Conservation (phyloP, 2,888 invertebrate genomes). For the Lypha dubia region DNA sequence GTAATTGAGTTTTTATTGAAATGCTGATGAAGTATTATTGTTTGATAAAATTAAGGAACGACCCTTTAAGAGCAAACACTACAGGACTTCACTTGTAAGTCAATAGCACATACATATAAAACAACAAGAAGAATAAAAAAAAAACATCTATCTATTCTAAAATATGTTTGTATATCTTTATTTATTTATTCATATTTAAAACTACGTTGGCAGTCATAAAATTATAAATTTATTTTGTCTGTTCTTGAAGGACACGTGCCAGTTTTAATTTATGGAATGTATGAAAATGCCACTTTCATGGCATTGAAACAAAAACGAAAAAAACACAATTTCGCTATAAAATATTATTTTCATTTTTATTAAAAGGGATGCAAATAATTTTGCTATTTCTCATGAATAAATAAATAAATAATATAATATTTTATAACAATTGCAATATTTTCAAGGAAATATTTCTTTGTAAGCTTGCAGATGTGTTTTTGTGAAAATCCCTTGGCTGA, state of each 20-base stretch:
- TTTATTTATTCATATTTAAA: conserved; percentile 42
- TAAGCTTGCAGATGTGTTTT: neutral
- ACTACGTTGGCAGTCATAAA: conserved; percentile 34
- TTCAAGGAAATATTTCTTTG: conserved; percentile 21
- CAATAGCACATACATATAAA: conserved; percentile 25
- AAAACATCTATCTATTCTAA: no score
- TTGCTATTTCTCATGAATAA: neutral
- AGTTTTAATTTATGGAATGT: conserved; percentile 53
- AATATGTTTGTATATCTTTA: no score
- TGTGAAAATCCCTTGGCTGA: neutral
- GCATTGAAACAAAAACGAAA: conserved; percentile 24
- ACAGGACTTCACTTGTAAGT: neutral
- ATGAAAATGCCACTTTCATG: conserved; percentile 43
- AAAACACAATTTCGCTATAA: neutral
- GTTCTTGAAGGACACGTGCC: conserved; percentile 71
- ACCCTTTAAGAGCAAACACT: neutral
- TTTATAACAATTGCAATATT: conserved; percentile 26
- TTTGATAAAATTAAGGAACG: neutral
- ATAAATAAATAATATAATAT: conserved; percentile 3
- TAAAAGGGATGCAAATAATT: neutral
- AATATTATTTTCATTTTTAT: conserved; percentile 20
- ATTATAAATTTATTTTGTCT: conserved; percentile 65
- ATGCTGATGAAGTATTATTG: neutral
- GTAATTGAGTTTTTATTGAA: conserved; percentile 9
- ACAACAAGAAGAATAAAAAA: no score